Conservation (phyloP, 2,888 invertebrate genomes). For the Ormyrus labotus region DNA sequence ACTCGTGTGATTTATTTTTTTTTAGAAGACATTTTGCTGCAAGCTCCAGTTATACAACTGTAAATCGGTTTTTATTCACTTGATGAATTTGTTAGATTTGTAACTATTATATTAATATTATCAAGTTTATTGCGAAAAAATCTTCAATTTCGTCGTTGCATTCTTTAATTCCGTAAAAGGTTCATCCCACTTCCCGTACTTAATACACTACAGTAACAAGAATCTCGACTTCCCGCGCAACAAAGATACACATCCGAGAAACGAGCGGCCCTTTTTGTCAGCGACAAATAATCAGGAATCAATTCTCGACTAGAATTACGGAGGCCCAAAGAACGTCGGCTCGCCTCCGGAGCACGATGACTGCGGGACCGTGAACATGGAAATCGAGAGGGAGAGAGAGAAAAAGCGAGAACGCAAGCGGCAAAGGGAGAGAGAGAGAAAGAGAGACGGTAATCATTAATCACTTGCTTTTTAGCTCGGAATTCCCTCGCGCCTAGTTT, state of each 20-base stretch:
- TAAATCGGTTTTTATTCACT: no score
- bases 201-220: slow-evolving; percentile 17
- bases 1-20: no score
- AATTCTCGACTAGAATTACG: slow-evolving; percentile 65
- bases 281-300: slow-evolving; percentile 70
- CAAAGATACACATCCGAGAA: background rate
- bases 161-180: background rate
- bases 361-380: slow-evolving; percentile 6
- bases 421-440: slow-evolving; percentile 13
- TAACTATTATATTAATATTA: no score
- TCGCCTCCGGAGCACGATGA: slow-evolving; percentile 28
- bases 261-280: slow-evolving; percentile 47
- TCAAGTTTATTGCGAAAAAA: no score
- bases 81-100: no score
- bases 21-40: no score
- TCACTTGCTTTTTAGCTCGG: slow-evolving; percentile 73
- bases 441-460: slow-evolving; percentile 69
- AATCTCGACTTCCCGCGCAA: background rate
- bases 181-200: slow-evolving; percentile 14
- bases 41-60: no score
- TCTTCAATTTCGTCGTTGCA: no score
- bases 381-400: slow-evolving; percentile 21
- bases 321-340: slow-evolving; percentile 62
- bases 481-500: slow-evolving; percentile 75
- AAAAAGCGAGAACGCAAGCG: background rate